These are phyloP conservation scores for Masticophis lateralis DNA, from an alignment of 2,797 vertebrate genomes.

Conservation along the genomic window DNA sequence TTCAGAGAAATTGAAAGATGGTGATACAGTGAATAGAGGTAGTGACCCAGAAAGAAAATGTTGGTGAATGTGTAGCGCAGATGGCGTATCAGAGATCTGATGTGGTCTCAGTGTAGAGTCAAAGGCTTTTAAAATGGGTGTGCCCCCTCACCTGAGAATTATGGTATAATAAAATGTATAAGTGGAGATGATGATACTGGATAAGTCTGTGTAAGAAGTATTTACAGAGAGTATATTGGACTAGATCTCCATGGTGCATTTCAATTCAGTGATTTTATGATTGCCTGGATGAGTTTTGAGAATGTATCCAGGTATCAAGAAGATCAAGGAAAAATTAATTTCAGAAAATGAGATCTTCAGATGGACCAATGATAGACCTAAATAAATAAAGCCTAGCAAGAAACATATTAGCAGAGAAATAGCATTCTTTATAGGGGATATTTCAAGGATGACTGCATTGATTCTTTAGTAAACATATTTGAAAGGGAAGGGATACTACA, in stretches of 20 bases:
- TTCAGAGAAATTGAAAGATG: neutral
- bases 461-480: neutral
- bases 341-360: neutral
- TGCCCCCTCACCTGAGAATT: neutral
- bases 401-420: neutral
- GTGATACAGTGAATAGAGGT: neutral
- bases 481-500: neutral
- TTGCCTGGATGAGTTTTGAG: neutral
- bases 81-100: neutral
- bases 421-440: neutral
- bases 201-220: neutral
- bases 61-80: neutral
- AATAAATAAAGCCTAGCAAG: neutral
- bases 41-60: neutral
- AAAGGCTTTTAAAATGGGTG: neutral
- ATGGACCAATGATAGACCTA: neutral
- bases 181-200: neutral
- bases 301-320: neutral
- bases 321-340: neutral
- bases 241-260: neutral
- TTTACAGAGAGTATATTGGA: neutral
- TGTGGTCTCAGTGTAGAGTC: neutral
- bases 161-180: neutral
- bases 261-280: neutral
- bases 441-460: neutral